Percentiles rank a stretch among this genome's conserved stretches.
phyloP scores from a whole-genome alignment of 2,113 vertebrate genomes.

The Pungitius pungitius region DNA sequence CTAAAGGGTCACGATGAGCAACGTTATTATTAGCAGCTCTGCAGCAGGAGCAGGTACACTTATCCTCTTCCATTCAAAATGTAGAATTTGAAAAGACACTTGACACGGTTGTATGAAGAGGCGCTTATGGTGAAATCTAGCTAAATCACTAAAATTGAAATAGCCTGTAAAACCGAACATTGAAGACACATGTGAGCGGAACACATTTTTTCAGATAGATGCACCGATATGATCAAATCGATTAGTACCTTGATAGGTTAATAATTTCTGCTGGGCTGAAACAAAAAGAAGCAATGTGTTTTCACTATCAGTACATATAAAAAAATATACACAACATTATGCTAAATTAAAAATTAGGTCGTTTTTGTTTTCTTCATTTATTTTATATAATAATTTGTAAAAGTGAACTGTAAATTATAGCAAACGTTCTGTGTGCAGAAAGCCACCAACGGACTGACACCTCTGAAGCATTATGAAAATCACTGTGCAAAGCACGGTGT shows the following conservation, averaged over 20 bases:
- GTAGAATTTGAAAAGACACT: neutral
- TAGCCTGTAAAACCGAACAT: neutral
- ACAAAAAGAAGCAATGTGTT: neutral
- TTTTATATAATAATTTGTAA: neutral
- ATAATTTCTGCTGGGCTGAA: neutral
- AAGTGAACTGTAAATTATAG: neutral
- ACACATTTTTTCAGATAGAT: neutral
- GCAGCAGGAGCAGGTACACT: neutral
- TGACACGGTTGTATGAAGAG: neutral
- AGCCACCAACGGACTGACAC: neutral
- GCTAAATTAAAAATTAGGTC: neutral
- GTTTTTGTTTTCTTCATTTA: neutral
- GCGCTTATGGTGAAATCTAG: neutral
- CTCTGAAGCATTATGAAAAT: neutral
- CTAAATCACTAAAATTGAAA: neutral
- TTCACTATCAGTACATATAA: neutral
- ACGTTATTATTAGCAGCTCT: neutral
- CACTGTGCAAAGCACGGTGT: neutral
- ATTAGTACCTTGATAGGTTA: neutral
- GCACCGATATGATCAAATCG: neutral
- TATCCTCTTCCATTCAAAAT: neutral
- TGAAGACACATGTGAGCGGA: neutral
- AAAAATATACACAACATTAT: neutral
- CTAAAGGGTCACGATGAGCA: slow-evolving; percentile 5
- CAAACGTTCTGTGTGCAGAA: neutral